Conservation (phyloP, 1,140 invertebrate genomes). For the Meteorus sp. region DNA sequence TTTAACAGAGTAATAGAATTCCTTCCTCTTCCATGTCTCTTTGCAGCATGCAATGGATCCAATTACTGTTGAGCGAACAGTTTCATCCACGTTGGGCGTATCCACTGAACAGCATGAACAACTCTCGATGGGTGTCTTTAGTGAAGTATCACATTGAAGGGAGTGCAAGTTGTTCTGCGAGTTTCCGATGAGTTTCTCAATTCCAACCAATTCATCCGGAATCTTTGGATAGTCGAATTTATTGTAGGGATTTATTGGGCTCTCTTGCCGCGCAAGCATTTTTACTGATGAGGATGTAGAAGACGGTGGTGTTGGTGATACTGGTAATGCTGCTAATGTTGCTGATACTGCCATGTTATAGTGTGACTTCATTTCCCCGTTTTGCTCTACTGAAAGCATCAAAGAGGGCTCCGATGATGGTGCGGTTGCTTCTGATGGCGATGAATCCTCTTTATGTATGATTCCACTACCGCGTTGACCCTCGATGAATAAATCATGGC, state of each 20-base stretch:
- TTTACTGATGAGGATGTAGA: not conserved
- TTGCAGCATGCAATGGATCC: slow-evolving; percentile 12
- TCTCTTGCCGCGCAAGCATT: slow-evolving; percentile 29
- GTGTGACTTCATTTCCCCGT: slow-evolving; percentile 6
- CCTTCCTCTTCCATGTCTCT: slow-evolving; percentile 20
- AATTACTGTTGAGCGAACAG: slow-evolving; percentile 15
- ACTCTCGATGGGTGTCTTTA: slow-evolving; percentile 28
- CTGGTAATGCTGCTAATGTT: not conserved
- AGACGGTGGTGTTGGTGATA: not conserved
- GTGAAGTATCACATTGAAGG: slow-evolving; percentile 30
- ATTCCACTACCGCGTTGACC: not conserved
- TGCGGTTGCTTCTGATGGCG: not conserved
- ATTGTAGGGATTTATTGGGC: slow-evolving; percentile 41
- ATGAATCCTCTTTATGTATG: not conserved
- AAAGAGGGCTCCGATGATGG: not conserved
- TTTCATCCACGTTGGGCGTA: slow-evolving; percentile 20
- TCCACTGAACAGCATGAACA: slow-evolving; percentile 27
- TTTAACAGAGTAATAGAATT: slow-evolving; percentile 34
- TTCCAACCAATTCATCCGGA: slow-evolving; percentile 7
- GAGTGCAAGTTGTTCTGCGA: slow-evolving; percentile 29
- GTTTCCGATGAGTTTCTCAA: slow-evolving; percentile 18
- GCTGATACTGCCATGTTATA: too few relatives aligned
- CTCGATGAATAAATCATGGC: slow-evolving; percentile 6
- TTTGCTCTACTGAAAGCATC: not conserved
- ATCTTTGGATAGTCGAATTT: slow-evolving; percentile 23